Evolutionary conservation across 2,113 vertebrate genomes (phyloP).

Genomic region (Brachypodius melanocephalos): DNA sequence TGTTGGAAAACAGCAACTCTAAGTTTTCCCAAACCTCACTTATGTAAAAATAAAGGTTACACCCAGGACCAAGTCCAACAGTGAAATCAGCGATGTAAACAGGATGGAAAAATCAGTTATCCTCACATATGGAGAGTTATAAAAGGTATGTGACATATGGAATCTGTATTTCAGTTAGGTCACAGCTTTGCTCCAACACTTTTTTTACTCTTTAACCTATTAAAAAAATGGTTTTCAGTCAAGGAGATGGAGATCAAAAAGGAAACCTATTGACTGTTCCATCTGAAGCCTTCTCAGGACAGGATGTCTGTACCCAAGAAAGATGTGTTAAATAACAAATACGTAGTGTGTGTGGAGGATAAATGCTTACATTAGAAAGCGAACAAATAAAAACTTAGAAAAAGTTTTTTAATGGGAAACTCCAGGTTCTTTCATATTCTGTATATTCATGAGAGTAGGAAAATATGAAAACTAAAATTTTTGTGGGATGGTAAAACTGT

Average conservation of each 20-base stretch:
- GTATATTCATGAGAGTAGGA: constrained; percentile 10
- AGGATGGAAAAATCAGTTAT: constrained; percentile 44
- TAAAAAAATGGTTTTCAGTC: not conserved
- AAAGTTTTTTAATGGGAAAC: constrained; percentile 14
- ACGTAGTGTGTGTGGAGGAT: accelerated
- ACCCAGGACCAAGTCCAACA: constrained; percentile 42
- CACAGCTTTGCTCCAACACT: not conserved
- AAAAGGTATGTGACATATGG: constrained; percentile 27
- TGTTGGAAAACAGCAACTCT: not conserved
- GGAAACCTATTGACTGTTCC: not conserved
- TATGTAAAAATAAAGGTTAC: constrained; percentile 54
- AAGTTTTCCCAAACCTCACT: constrained; percentile 22
- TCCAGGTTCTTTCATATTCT: constrained; percentile 31
- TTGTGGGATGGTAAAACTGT: constrained; percentile 52
- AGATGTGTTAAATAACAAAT: not conserved
- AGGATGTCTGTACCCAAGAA: not conserved
- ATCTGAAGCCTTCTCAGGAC: not conserved
- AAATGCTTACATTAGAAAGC: not conserved
- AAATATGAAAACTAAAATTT: constrained; percentile 43
- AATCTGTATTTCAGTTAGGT: constrained; percentile 26
- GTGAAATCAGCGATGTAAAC: constrained; percentile 61
- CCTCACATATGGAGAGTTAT: constrained; percentile 7
- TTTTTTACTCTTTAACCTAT: constrained; percentile 28
- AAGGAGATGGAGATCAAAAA: not conserved
- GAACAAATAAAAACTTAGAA: not conserved